A percentile compares a stretch with the other conserved stretches of the same genome.
Evolutionary conservation across 1,140 invertebrate species (phyloP).

Genomic region (Hetaerina americana): DNA sequence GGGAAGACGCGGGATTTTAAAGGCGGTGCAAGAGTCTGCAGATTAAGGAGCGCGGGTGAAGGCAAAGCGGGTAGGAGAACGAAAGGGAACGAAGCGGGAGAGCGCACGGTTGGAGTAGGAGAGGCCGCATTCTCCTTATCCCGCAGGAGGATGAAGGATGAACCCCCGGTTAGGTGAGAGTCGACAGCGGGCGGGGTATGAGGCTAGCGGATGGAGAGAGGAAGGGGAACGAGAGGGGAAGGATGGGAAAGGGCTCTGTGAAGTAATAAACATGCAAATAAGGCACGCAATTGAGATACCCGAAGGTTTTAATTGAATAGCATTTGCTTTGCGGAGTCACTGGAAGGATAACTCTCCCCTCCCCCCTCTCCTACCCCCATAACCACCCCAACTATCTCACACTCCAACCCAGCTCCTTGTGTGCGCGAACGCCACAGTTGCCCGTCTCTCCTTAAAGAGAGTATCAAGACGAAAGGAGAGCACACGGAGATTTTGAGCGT

Average conservation of each 20-base stretch:
- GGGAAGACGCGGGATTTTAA: too few relatives aligned
- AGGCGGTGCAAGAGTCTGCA: too few relatives aligned
- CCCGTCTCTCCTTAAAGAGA: background rate
- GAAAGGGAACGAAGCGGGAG: background rate
- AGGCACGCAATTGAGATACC: background rate
- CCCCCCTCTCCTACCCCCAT: background rate
- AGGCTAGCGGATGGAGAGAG: background rate
- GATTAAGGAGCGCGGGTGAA: too few relatives aligned
- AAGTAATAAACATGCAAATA: constrained; percentile 1
- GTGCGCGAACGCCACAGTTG: background rate
- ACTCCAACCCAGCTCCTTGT: too few relatives aligned
- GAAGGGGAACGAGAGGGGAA: background rate
- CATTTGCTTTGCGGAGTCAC: background rate
- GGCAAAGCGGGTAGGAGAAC: too few relatives aligned
- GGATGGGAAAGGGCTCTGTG: background rate
- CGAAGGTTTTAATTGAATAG: background rate
- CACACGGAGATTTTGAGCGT: background rate
- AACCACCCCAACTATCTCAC: too few relatives aligned
- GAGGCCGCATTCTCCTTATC: too few relatives aligned
- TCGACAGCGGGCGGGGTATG: background rate
- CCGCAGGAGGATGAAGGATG: too few relatives aligned
- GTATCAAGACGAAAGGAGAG: background rate
- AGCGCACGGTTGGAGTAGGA: too few relatives aligned
- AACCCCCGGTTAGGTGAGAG: too few relatives aligned
- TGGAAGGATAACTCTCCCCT: background rate